phyloP scores from a whole-genome alignment of 2,888 invertebrate species.

The Lapara coniferarum region DNA sequence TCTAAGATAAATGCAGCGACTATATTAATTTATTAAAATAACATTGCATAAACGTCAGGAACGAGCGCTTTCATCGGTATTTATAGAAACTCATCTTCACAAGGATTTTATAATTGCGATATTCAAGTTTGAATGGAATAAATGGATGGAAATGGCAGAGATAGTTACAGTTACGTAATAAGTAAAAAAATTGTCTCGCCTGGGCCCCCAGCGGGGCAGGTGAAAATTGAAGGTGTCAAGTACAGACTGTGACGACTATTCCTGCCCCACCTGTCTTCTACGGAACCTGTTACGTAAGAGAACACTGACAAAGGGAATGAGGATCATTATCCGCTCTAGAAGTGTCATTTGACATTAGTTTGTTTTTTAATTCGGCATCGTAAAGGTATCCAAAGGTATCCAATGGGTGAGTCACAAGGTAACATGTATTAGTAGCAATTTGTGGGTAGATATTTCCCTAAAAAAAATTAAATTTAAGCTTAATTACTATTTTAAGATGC shows the following conservation, averaged over 20 bases:
- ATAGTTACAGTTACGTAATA: neutral
- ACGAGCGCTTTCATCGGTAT: neutral
- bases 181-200: neutral
- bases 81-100: neutral
- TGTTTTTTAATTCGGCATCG: no score
- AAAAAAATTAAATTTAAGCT: no score
- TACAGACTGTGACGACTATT: slow-evolving; percentile 40
- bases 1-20: neutral
- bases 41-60: neutral
- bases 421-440: no score
- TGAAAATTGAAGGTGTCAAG: slow-evolving; percentile 45
- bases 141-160: neutral
- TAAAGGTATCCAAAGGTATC: no score
- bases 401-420: neutral
- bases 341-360: no score
- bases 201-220: slow-evolving; percentile 33
- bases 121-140: slow-evolving; percentile 17
- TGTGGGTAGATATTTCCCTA: no score
- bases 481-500: no score
- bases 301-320: neutral
- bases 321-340: neutral
- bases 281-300: slow-evolving; percentile 32
- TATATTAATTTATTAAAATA: neutral
- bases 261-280: slow-evolving; percentile 34
- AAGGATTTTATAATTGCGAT: neutral